Evolutionary conservation across 2,797 vertebrate genomes (phyloP).

Genomic region (Lepidocolaptes lacrymiger): DNA sequence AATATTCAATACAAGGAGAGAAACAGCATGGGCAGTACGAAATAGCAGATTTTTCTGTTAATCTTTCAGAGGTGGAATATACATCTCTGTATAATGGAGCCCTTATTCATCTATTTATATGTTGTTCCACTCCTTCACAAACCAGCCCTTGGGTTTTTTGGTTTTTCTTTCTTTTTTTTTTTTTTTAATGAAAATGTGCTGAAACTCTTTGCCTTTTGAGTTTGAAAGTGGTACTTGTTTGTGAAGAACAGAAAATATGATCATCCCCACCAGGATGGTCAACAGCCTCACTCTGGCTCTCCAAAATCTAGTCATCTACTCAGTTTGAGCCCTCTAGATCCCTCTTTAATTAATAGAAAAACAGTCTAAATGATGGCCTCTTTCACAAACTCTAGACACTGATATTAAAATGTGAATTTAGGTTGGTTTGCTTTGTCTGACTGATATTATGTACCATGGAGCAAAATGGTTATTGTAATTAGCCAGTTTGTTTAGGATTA

Average conservation of each 20-base stretch:
- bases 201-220: background rate
- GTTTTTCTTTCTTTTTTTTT: background rate
- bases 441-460: background rate
- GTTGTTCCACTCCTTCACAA: background rate
- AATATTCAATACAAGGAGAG: constrained; percentile 45
- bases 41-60: constrained; percentile 24
- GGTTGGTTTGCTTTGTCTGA: background rate
- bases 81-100: background rate
- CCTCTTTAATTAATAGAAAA: background rate
- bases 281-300: background rate
- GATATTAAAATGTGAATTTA: background rate
- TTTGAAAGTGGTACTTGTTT: background rate
- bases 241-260: background rate
- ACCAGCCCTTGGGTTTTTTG: background rate
- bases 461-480: background rate
- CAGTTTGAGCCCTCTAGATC: background rate
- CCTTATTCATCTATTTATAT: constrained; percentile 41
- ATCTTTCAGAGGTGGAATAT: constrained; percentile 24
- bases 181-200: background rate
- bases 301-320: background rate
- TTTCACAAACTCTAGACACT: background rate
- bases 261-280: background rate
- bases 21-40: background rate
- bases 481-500: background rate
- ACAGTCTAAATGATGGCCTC: background rate